Percentiles rank a stretch among this genome's conserved stretches.
These are phyloP conservation scores for Ceratothoa steindachneri DNA, from an alignment of 2,888 invertebrate genomes.

Conservation along the genomic window DNA sequence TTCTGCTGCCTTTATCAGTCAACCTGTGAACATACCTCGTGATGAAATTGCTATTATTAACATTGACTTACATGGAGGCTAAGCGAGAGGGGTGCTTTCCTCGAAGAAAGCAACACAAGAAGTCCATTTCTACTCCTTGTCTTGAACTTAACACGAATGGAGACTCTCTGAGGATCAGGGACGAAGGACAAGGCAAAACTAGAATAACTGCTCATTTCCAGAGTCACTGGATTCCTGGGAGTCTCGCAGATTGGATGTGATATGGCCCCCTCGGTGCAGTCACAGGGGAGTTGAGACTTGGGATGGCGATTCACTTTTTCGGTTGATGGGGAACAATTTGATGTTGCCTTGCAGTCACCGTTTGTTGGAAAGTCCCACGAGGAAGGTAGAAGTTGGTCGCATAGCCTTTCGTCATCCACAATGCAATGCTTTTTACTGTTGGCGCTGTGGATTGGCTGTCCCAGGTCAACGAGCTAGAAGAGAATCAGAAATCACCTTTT, in stretches of 20 bases:
- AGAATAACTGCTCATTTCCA: slow-evolving; percentile 17
- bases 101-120: background rate
- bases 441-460: slow-evolving; percentile 28
- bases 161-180: slow-evolving; percentile 18
- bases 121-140: background rate
- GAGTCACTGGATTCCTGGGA: slow-evolving; percentile 16
- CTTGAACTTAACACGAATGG: slow-evolving; percentile 17
- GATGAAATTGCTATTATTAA: no score
- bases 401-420: background rate
- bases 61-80: background rate
- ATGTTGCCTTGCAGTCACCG: background rate
- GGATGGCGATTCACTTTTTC: background rate
- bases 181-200: slow-evolving; percentile 26
- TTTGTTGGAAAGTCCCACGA: background rate
- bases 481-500: no score
- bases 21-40: no score
- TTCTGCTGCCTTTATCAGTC: no score
- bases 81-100: background rate
- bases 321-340: background rate
- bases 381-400: background rate
- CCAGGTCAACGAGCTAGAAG: slow-evolving; percentile 36
- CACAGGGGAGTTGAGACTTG: slow-evolving; percentile 15
- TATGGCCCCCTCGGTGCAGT: slow-evolving; percentile 21
- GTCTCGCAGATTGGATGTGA: slow-evolving; percentile 21
- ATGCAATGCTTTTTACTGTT: slow-evolving; percentile 14